These are phyloP conservation scores for Morinoia aosen DNA, from an alignment of 2,888 invertebrate species.

Conservation along the genomic window DNA sequence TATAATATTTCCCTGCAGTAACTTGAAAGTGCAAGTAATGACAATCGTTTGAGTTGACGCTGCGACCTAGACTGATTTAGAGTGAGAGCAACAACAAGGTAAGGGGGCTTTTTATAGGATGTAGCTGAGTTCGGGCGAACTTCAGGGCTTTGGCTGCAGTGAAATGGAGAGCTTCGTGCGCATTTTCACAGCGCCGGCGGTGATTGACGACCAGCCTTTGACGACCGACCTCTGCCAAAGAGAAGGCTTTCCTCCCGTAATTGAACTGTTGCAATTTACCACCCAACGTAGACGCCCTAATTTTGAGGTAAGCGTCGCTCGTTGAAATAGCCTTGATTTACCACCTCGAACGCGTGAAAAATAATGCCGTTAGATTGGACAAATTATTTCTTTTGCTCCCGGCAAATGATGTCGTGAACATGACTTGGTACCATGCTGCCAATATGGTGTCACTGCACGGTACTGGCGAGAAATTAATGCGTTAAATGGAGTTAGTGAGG, in stretches of 20 bases:
- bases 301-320: background rate
- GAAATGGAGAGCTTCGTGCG: background rate
- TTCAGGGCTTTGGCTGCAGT: background rate
- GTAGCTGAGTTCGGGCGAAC: background rate
- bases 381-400: background rate
- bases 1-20: background rate
- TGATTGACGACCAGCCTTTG: constrained; percentile 15
- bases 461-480: background rate
- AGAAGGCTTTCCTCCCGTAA: constrained; percentile 20
- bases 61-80: background rate
- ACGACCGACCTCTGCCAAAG: background rate
- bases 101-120: background rate
- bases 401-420: background rate
- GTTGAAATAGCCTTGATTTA: background rate
- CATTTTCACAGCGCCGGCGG: background rate
- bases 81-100: background rate
- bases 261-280: background rate
- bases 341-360: background rate
- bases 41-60: background rate
- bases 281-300: background rate
- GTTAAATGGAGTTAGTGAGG: background rate
- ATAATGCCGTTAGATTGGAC: background rate
- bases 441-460: background rate
- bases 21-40: background rate
- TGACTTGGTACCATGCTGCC: background rate